These are phyloP conservation scores for Gulo gulo DNA, from an alignment of 2,113 vertebrate species.

Conservation along the genomic window DNA sequence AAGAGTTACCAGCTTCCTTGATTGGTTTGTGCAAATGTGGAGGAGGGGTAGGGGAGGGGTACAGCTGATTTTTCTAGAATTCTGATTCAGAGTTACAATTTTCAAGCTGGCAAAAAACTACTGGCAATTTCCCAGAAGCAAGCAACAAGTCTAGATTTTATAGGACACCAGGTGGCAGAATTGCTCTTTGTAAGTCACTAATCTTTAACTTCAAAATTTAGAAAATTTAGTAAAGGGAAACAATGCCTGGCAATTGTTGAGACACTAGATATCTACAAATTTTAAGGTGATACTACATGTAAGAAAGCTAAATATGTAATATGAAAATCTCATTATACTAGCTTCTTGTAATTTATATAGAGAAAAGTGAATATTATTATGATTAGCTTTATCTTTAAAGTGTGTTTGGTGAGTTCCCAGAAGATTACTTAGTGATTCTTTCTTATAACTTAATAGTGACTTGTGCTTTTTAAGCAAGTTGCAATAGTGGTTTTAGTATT, in stretches of 20 bases:
- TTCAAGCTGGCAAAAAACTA: not conserved
- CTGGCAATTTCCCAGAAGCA: not conserved
- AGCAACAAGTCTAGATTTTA: not conserved
- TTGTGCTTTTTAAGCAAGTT: not conserved
- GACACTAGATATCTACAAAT: not conserved
- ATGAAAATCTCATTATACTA: not conserved
- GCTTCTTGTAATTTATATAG: not conserved
- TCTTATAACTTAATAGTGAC: not conserved
- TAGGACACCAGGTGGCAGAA: conserved; percentile 55
- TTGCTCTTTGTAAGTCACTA: not conserved
- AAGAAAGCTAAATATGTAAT: not conserved
- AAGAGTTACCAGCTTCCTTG: conserved; percentile 26
- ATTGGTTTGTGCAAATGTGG: not conserved
- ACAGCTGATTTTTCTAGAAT: conserved; percentile 4
- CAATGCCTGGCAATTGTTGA: not conserved
- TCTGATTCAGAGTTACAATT: conserved; percentile 28
- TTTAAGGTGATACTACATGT: not conserved
- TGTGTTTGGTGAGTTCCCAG: not conserved
- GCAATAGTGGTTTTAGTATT: conserved; percentile 2
- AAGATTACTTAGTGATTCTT: not conserved
- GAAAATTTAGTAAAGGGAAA: not conserved
- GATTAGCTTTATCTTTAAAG: not conserved
- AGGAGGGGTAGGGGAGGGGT: not conserved
- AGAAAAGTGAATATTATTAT: not conserved
- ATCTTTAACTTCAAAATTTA: not conserved